A percentile compares a stretch with the other conserved stretches of the same genome.
phyloP scores from a whole-genome alignment of 2,888 invertebrate species.

The Cephus rjabovi region DNA sequence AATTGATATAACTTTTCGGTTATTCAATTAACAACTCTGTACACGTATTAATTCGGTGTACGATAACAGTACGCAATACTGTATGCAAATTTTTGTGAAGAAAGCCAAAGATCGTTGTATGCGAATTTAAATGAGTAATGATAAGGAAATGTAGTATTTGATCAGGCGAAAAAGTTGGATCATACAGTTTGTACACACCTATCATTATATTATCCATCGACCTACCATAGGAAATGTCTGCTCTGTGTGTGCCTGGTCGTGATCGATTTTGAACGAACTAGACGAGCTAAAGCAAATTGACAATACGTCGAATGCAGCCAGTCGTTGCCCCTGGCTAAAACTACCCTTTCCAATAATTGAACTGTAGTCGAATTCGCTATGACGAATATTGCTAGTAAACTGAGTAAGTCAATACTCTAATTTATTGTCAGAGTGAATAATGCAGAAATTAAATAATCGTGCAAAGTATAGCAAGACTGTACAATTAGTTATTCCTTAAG shows the following conservation, averaged over 20 bases:
- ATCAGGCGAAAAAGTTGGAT: neutral
- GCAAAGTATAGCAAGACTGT: neutral
- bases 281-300: conserved; percentile 56
- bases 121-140: neutral
- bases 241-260: conserved; percentile 34
- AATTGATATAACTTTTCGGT: no score
- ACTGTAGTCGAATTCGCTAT: conserved; percentile 5
- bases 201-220: neutral
- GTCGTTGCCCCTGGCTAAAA: conserved; percentile 51
- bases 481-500: neutral
- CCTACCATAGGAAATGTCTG: neutral
- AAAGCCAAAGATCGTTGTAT: neutral
- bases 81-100: neutral
- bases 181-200: neutral
- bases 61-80: neutral
- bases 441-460: neutral
- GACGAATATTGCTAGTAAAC: neutral
- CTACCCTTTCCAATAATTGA: conserved; percentile 37
- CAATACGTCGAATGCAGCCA: conserved; percentile 62
- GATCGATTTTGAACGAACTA: conserved; percentile 63
- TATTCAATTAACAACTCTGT: no score
- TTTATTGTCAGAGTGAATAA: neutral
- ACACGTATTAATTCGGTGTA: neutral
- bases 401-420: neutral
- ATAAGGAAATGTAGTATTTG: neutral